Evolutionary conservation across 1,140 invertebrate species (phyloP).

Genomic region (Leptopilina boulardi): DNA sequence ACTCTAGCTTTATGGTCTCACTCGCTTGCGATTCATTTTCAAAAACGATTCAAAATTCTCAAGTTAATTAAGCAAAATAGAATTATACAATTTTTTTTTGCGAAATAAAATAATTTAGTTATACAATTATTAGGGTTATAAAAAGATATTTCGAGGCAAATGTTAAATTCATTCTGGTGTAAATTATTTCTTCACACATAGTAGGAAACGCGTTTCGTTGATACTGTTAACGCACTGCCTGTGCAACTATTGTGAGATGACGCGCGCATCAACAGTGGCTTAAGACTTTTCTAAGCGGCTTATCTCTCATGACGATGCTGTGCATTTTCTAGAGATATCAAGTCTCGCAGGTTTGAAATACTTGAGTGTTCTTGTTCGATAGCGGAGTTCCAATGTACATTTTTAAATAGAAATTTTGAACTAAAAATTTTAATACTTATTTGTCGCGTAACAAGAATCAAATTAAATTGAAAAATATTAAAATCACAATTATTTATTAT

Average conservation of each 20-base stretch:
- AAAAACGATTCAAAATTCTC: slow-evolving; percentile 14
- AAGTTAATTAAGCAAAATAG: background rate
- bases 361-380: slow-evolving; percentile 61
- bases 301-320: slow-evolving; percentile 71
- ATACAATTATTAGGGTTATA: too few relatives aligned
- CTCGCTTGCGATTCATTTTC: background rate
- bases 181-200: slow-evolving; percentile 7
- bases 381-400: too few relatives aligned
- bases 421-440: too few relatives aligned
- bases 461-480: too few relatives aligned
- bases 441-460: too few relatives aligned
- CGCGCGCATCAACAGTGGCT: slow-evolving; percentile 40
- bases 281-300: slow-evolving; percentile 66
- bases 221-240: background rate
- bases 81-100: background rate
- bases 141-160: too few relatives aligned
- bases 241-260: background rate
- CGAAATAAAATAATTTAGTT: too few relatives aligned
- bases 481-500: too few relatives aligned
- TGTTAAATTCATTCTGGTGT: too few relatives aligned
- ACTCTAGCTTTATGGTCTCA: background rate
- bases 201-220: background rate
- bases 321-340: slow-evolving; percentile 40
- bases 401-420: too few relatives aligned
- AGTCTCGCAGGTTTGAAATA: slow-evolving; percentile 26